Percentiles rank a stretch among this genome's conserved stretches.
Evolutionary conservation across 2,888 invertebrate species (phyloP).

Genomic region (Drosophila anceps): DNA sequence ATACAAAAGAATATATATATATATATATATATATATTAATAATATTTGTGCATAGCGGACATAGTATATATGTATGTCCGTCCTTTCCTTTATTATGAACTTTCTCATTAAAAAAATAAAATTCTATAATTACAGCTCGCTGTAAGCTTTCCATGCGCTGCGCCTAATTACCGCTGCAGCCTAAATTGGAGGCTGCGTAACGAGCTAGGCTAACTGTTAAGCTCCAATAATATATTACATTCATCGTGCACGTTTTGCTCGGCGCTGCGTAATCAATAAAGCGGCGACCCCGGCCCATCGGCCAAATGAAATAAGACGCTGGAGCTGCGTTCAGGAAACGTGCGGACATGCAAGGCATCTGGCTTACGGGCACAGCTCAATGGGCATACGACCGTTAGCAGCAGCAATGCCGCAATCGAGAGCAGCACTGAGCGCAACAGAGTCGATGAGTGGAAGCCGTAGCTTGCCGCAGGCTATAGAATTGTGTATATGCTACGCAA

Average conservation of each 20-base stretch:
- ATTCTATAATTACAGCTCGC: slow-evolving; percentile 21
- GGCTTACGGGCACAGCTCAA: slow-evolving; percentile 46
- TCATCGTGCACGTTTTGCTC: slow-evolving; percentile 24
- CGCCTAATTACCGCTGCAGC: slow-evolving; percentile 40
- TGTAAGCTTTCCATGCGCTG: slow-evolving; percentile 25
- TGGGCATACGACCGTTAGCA: slow-evolving; percentile 14
- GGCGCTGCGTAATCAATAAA: slow-evolving; percentile 55
- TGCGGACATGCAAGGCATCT: slow-evolving; percentile 76
- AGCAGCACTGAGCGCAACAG: neutral
- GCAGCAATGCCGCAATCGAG: slow-evolving; percentile 4
- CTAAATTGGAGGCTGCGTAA: neutral
- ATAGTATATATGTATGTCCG: neutral
- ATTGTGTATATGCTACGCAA: slow-evolving; percentile 54
- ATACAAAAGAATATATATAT: slow-evolving; percentile 17
- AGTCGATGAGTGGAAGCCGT: slow-evolving; percentile 9
- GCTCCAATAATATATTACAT: slow-evolving; percentile 53
- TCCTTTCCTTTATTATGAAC: slow-evolving; percentile 4
- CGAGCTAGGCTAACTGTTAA: slow-evolving; percentile 19
- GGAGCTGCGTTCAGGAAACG: slow-evolving; percentile 61
- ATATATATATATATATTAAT: neutral
- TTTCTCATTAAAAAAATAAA: slow-evolving; percentile 21
- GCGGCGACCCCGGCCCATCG: slow-evolving; percentile 10
- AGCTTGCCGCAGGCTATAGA: slow-evolving; percentile 61
- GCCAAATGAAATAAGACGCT: slow-evolving; percentile 48
- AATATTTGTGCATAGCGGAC: too few species aligned